Evolutionary conservation across 1,140 invertebrate genomes (phyloP).

Genomic region (Orchestia grillus): DNA sequence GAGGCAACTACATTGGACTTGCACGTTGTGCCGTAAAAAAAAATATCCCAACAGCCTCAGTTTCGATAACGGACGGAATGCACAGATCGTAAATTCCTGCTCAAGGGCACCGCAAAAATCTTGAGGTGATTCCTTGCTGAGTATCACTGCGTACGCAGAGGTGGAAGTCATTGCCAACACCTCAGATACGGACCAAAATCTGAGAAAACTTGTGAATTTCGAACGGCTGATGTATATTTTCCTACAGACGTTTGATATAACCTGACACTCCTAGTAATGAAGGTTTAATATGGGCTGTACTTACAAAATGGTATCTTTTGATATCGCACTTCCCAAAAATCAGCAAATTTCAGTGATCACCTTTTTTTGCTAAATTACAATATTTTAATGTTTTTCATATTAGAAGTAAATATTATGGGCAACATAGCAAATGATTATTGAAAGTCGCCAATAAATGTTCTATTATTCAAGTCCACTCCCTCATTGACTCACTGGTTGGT

Average conservation of each 20-base stretch:
- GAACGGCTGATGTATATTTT: not conserved
- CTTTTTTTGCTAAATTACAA: too few relatives aligned
- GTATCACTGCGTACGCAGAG: not conserved
- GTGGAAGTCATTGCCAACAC: not conserved
- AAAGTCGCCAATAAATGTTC: too few relatives aligned
- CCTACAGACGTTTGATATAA: not conserved
- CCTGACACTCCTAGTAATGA: not conserved
- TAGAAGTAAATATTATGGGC: too few relatives aligned
- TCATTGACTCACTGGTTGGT: too few relatives aligned
- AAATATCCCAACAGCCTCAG: not conserved
- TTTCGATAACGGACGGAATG: not conserved
- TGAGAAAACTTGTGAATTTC: not conserved
- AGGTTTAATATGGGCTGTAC: not conserved
- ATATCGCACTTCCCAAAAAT: too few relatives aligned
- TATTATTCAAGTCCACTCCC: too few relatives aligned
- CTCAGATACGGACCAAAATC: not conserved
- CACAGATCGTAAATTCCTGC: not conserved
- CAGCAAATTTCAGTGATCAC: too few relatives aligned
- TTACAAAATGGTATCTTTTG: too few relatives aligned
- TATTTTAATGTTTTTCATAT: too few relatives aligned
- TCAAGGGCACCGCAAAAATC: not conserved
- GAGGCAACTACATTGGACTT: not conserved
- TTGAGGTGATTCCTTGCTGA: not conserved
- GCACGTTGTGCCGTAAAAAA: not conserved
- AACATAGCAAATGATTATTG: too few relatives aligned